Conservation (phyloP, 2,113 vertebrate species). For the Elanoides forficatus region DNA sequence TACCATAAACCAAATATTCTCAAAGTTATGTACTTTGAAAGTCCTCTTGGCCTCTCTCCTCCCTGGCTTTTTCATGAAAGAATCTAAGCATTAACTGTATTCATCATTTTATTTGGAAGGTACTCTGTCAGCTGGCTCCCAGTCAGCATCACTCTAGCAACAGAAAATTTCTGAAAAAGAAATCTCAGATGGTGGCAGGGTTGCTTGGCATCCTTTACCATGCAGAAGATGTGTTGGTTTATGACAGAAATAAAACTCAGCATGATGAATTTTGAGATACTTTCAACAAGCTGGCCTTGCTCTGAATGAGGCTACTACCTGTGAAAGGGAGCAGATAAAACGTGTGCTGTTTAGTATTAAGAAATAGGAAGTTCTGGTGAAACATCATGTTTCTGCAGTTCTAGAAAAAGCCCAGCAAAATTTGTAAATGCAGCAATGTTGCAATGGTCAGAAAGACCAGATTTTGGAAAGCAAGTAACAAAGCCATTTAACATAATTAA, state of each 20-base stretch:
- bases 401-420: neutral
- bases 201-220: slow-evolving; percentile 33
- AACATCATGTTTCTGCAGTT: neutral
- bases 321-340: neutral
- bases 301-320: neutral
- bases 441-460: neutral
- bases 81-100: slow-evolving; percentile 3
- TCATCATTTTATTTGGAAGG: slow-evolving; percentile 34
- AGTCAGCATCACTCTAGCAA: slow-evolving; percentile 52
- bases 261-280: neutral
- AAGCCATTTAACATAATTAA: neutral
- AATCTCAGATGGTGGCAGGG: slow-evolving; percentile 19
- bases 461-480: neutral
- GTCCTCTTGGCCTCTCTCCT: neutral
- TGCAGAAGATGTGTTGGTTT: slow-evolving; percentile 37
- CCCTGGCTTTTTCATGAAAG: neutral
- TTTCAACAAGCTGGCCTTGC: neutral
- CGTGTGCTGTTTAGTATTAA: neutral
- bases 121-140: slow-evolving; percentile 41
- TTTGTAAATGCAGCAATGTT: neutral
- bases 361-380: neutral
- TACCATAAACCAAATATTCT: neutral
- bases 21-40: neutral
- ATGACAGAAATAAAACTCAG: slow-evolving; percentile 40
- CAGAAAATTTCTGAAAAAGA: slow-evolving; percentile 39